A percentile compares a stretch with the other conserved stretches of the same genome.
Evolutionary conservation across 2,797 vertebrate species (phyloP).

Genomic region (Galagoides demidoff): DNA sequence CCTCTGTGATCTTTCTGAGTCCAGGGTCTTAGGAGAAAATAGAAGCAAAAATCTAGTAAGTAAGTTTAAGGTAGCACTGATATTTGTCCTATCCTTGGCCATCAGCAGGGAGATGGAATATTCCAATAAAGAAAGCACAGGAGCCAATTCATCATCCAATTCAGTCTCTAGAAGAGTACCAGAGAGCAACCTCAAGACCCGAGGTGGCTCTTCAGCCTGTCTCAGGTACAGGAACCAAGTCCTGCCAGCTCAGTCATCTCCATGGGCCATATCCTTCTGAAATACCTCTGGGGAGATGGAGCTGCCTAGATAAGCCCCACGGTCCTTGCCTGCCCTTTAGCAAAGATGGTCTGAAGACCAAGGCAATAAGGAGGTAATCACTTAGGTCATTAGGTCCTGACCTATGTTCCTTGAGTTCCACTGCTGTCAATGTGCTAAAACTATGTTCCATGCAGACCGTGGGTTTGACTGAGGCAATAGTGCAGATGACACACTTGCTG

Average conservation of each 20-base stretch:
- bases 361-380: conserved; percentile 68
- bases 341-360: conserved; percentile 65
- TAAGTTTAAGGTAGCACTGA: background rate
- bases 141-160: background rate
- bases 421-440: conserved; percentile 64
- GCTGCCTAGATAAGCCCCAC: conserved; percentile 55
- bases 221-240: background rate
- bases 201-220: background rate
- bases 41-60: conserved; percentile 23
- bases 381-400: conserved; percentile 65
- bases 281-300: conserved; percentile 20
- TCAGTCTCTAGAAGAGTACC: background rate
- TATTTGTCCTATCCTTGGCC: background rate
- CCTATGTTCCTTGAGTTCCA: conserved; percentile 41
- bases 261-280: conserved; percentile 10
- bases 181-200: background rate
- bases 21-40: background rate
- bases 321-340: background rate
- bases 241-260: background rate
- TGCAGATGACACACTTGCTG: conserved; percentile 62
- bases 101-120: background rate
- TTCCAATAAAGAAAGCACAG: background rate
- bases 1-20: background rate
- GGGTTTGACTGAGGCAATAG: conserved; percentile 44
- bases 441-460: background rate